Conservation (phyloP, 1,140 invertebrate species). For the Ceratitis capitata region DNA sequence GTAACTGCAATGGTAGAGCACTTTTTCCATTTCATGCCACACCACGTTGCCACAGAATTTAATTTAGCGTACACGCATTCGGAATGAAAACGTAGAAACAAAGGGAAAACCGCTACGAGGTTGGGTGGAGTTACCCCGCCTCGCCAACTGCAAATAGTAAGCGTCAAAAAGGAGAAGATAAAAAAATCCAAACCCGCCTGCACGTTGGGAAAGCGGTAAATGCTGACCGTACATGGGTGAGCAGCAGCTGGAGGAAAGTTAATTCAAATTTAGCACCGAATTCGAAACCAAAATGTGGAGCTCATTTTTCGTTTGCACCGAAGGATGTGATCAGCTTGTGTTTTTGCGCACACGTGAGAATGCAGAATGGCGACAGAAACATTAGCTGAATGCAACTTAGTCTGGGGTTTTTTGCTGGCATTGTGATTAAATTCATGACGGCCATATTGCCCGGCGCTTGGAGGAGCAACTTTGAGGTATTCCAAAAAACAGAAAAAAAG, state of each 20-base stretch:
- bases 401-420: too few species aligned
- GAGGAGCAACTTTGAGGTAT: not conserved
- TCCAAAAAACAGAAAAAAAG: too few species aligned
- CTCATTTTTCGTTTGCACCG: not conserved
- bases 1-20: not conserved
- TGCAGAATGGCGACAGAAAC: not conserved
- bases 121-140: too few species aligned
- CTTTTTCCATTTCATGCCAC: not conserved
- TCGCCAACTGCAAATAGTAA: too few species aligned
- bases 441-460: not conserved
- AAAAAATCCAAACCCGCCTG: not conserved
- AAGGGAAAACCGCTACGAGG: not conserved
- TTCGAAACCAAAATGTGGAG: not conserved
- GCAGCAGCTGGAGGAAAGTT: not conserved
- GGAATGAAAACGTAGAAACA: not conserved
- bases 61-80: not conserved
- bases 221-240: not conserved
- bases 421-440: not conserved
- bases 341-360: not conserved
- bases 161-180: not conserved
- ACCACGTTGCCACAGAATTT: slow-evolving; percentile 10
- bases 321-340: too few species aligned
- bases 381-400: not conserved
- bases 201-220: not conserved
- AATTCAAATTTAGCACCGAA: not conserved